Evolutionary conservation across 2,797 vertebrate species (phyloP).

Genomic region (Kryptopterus vitreolus): DNA sequence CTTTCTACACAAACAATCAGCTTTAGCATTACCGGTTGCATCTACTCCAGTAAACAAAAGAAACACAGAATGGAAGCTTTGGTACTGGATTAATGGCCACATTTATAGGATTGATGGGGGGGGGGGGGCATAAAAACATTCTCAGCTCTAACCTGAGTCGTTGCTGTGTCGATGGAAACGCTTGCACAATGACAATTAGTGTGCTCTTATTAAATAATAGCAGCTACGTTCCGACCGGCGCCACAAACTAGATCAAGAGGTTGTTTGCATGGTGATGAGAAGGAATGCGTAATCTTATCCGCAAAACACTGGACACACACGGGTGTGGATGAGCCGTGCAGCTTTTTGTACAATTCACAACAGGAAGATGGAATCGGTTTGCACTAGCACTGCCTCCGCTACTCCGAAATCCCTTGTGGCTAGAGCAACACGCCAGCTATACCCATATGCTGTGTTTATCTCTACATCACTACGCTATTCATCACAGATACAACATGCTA

Average conservation of each 20-base stretch:
- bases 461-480: conserved; percentile 11
- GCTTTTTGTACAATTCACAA: conserved; percentile 28
- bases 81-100: neutral
- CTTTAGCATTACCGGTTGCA: neutral
- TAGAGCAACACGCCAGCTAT: conserved; percentile 14
- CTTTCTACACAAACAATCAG: neutral
- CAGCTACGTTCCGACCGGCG: conserved; percentile 18
- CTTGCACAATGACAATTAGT: conserved; percentile 11
- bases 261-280: neutral
- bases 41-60: neutral
- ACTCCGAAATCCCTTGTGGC: conserved; percentile 25
- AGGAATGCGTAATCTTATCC: conserved; percentile 10
- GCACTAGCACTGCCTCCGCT: conserved; percentile 5
- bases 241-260: conserved; percentile 21
- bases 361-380: conserved; percentile 35
- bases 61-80: neutral
- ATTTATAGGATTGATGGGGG: no score
- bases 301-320: neutral
- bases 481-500: conserved; percentile 23
- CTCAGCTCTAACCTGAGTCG: conserved; percentile 21
- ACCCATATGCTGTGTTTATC: neutral
- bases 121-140: conserved; percentile 1
- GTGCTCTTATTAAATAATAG: conserved; percentile 24
- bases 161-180: conserved; percentile 14
- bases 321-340: neutral